A percentile compares a stretch with the other conserved stretches of the same genome.
Evolutionary conservation across 2,888 invertebrate species (phyloP).

Genomic region (Diaperis boleti): DNA sequence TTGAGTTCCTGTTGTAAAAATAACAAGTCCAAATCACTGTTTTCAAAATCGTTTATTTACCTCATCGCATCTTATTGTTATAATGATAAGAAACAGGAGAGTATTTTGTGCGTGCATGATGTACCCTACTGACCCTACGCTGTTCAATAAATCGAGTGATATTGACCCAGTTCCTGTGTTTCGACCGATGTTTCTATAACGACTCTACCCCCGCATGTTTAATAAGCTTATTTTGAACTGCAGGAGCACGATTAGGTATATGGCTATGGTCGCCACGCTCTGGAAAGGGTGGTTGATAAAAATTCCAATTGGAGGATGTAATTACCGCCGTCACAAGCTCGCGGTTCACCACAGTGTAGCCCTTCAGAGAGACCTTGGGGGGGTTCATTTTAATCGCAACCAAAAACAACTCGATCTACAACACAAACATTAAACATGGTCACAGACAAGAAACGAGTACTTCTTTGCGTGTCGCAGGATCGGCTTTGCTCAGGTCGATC

Average conservation of each 20-base stretch:
- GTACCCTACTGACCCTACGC: conserved; percentile 25
- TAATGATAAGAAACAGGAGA: conserved; percentile 13
- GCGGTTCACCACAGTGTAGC: conserved; percentile 75
- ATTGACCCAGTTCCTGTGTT: conserved; percentile 39
- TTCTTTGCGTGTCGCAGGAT: conserved; percentile 73
- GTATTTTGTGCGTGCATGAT: conserved; percentile 25
- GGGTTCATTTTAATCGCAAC: conserved; percentile 79
- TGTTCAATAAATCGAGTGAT: conserved; percentile 22
- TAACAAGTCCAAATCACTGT: conserved; percentile 1
- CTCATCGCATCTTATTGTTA: conserved; percentile 22
- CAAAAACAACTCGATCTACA: conserved; percentile 76
- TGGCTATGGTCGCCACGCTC: conserved; percentile 75
- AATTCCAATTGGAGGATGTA: background rate
- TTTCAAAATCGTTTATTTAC: conserved; percentile 29
- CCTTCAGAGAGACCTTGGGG: conserved; percentile 76
- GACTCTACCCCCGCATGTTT: conserved; percentile 46
- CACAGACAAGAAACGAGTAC: conserved; percentile 61
- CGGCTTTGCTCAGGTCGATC: conserved; percentile 71
- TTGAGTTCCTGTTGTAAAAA: conserved; percentile 33
- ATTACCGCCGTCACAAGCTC: conserved; percentile 73
- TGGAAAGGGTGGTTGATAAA: conserved; percentile 65
- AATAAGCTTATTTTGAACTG: conserved; percentile 74
- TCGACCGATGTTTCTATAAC: conserved; percentile 39
- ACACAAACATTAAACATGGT: conserved; percentile 44
- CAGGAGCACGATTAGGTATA: conserved; percentile 75